phyloP scores from a whole-genome alignment of 2,888 invertebrate species.

The Norana najaformis region DNA sequence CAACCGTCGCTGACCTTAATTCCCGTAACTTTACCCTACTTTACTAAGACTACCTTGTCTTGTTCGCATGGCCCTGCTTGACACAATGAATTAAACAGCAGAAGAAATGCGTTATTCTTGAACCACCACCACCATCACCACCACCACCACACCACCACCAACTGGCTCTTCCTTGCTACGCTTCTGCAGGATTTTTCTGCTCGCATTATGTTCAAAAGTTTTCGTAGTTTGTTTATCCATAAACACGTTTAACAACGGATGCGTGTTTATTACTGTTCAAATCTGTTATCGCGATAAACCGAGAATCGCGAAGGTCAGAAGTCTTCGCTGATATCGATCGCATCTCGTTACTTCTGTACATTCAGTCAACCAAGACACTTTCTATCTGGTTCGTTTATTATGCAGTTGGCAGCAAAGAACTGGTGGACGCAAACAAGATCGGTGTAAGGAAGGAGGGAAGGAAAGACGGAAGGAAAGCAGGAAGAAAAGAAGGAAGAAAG shows the following conservation, averaged over 20 bases:
- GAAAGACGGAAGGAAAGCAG: neutral
- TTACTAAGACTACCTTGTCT: too few species aligned
- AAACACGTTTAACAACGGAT: neutral
- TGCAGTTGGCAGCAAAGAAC: neutral
- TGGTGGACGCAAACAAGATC: too few species aligned
- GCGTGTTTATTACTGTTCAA: neutral
- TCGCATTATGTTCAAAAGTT: neutral
- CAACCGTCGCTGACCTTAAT: too few species aligned
- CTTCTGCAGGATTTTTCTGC: neutral
- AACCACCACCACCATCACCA: neutral
- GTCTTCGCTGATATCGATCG: neutral
- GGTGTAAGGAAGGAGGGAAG: neutral
- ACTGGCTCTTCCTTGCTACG: neutral
- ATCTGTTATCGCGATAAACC: neutral
- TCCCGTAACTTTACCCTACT: too few species aligned
- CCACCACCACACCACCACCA: neutral
- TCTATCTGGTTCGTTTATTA: constrained; percentile 8
- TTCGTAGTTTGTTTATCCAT: neutral
- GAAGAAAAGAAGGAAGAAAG: neutral
- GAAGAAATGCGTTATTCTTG: too few species aligned
- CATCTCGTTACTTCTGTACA: neutral
- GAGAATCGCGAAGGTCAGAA: neutral
- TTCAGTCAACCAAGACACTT: neutral
- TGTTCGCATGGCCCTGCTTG: too few species aligned
- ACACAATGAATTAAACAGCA: too few species aligned